phyloP scores from a whole-genome alignment of 2,888 invertebrate species.

The Calameuta idolon region DNA sequence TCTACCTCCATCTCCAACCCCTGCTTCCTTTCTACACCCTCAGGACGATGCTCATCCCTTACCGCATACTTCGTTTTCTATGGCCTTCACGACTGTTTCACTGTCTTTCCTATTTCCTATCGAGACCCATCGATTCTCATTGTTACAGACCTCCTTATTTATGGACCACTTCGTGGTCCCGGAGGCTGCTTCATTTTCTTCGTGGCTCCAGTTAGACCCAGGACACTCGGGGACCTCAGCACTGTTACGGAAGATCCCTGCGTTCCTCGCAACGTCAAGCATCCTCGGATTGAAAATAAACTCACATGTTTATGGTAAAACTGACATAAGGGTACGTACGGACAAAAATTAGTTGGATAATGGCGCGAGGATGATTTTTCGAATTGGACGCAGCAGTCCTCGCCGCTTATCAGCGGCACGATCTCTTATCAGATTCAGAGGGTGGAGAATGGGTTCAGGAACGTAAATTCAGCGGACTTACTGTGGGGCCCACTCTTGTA shows the following conservation, averaged over 20 bases:
- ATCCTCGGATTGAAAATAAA: neutral
- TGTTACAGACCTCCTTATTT: neutral
- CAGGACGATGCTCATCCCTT: neutral
- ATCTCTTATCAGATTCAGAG: conserved; percentile 56
- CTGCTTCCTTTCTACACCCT: conserved; percentile 14
- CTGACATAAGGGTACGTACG: neutral
- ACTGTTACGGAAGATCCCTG: neutral
- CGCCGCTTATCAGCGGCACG: conserved; percentile 44
- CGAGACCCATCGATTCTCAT: neutral
- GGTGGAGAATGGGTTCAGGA: conserved; percentile 22
- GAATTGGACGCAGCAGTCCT: neutral
- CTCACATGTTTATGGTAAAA: neutral
- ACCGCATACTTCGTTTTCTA: neutral
- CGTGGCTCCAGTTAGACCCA: neutral
- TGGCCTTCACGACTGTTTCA: neutral
- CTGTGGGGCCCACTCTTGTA: conserved; percentile 30
- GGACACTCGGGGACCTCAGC: too few relatives aligned
- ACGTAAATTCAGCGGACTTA: conserved; percentile 19
- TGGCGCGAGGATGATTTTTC: neutral
- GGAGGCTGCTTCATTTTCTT: neutral
- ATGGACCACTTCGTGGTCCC: neutral
- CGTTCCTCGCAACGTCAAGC: neutral
- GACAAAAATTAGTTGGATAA: neutral
- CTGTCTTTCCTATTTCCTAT: neutral
- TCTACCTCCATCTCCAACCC: conserved; percentile 27